Percentiles rank a stretch among this genome's conserved stretches.
phyloP scores from a whole-genome alignment of 1,140 invertebrate genomes.

The Drosophila neocordata region DNA sequence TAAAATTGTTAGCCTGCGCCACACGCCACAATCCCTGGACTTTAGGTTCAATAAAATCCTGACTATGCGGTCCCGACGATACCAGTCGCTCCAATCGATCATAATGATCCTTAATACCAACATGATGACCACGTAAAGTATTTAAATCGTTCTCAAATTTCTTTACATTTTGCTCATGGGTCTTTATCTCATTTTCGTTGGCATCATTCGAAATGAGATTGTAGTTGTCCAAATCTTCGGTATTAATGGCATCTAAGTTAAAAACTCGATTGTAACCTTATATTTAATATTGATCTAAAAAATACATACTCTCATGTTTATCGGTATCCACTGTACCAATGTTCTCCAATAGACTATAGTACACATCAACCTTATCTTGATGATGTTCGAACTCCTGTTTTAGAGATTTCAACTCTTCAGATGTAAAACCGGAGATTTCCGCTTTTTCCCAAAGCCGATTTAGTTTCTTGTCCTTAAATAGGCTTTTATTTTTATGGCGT shows the following conservation, averaged over 20 bases:
- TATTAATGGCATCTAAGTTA: slow-evolving; percentile 85
- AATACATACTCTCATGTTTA: slow-evolving; percentile 86
- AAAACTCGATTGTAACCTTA: not conserved
- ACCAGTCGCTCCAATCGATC: slow-evolving; percentile 90
- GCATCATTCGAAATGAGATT: slow-evolving; percentile 83
- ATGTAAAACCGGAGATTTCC: slow-evolving; percentile 91
- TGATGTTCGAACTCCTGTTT: slow-evolving; percentile 96
- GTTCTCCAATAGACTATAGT: slow-evolving; percentile 90
- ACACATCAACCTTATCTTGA: slow-evolving; percentile 96
- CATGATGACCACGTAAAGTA: slow-evolving; percentile 89
- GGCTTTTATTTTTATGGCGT: slow-evolving; percentile 87
- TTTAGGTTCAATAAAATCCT: slow-evolving; percentile 94
- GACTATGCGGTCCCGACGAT: slow-evolving; percentile 87
- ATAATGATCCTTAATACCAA: slow-evolving; percentile 90
- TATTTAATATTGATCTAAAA: not conserved
- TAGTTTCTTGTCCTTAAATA: slow-evolving; percentile 95
- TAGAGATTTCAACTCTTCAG: slow-evolving; percentile 91
- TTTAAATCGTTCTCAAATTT: slow-evolving; percentile 87
- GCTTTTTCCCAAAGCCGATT: slow-evolving; percentile 96
- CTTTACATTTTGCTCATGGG: slow-evolving; percentile 78
- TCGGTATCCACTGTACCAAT: slow-evolving; percentile 84
- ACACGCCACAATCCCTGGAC: slow-evolving; percentile 94
- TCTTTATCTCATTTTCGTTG: slow-evolving; percentile 77
- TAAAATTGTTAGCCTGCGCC: slow-evolving; percentile 91
- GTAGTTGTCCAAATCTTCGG: slow-evolving; percentile 86